Evolutionary conservation across 2,888 invertebrate species (phyloP), one percentile per base, ranked within the genome.

Genomic region (Lithophane ornitopus): DNA sequence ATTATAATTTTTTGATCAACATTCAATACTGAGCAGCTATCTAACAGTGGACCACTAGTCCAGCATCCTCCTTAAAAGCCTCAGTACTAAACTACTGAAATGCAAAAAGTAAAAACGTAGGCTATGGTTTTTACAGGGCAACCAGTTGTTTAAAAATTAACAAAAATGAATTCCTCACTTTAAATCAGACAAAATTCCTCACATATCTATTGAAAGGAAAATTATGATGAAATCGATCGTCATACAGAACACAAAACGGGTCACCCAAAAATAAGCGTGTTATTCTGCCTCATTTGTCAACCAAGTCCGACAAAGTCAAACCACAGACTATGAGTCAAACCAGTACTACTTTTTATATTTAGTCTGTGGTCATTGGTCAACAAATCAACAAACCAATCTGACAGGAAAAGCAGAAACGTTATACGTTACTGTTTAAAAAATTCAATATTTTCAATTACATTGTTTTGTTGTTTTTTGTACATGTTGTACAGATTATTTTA

Each of bases 401-500:
- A 74, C 74, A 61, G 39, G n/a, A 28, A 0, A 19, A 28, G 22
- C 62, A 3, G 22, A 62, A n/a, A n/a, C n/a, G n/a, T n/a, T n/a
- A n/a, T n/a, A 19, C 78, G 78, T 80, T 80, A 44, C 8, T 19
- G 26, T 80, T 76, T 54, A 44, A 72, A 63, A 58, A 14, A n/a
- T 39, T 44, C 12, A 49, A 7, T 46, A 16, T 2, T 16, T 49
- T 49, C 46, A 41, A 28, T 14, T 28, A 7, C 16, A 7, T 54
- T 46, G 26, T 44, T n/a, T 73, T 81, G 41, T 59, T 66, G 49
- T 44, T 19, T 8, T 49, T 62, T 22, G 70, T 81, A 41, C 46
- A 1, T n/a, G 1, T 61, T 70, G 16, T 66, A 63, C 19, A 22
- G 19, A n/a, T 83, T 85, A 84, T 87, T 86, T 84, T 70, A 61